Evolutionary conservation across 2,113 vertebrate species (phyloP), one percentile per base, ranked within the genome.

Genomic region (Vulpes vulpes): DNA sequence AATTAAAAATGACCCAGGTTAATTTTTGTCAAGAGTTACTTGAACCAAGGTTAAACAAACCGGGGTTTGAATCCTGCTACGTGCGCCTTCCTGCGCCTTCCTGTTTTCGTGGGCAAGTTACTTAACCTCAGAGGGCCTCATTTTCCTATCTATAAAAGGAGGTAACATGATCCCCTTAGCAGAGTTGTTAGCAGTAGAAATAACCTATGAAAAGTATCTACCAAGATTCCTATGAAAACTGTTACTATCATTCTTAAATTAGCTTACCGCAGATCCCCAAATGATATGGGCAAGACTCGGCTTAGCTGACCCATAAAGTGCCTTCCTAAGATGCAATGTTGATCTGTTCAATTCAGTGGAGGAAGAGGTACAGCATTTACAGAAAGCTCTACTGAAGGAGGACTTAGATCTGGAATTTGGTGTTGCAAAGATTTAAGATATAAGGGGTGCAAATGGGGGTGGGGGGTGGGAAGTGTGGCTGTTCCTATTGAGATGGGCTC

Each of bases 121-220:
- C 35, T 83, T 53, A 87, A 67, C 25, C 67, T 92, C 67, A 80
- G 22, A 80, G 32, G 30, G 15, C 20, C n/a, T 80, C 64, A 23
- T 38, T 79, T 85, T 71, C 38, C 57, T 25, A 83, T 9, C 23
- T 59, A 8, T 51, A 32, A 62, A 74, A 94, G 67, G 76, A 69
- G 17, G 67, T 57, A 82, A 78, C 38, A 84, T 74, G 62, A 90
- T 67, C 32, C 59, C 53, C 69, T 69, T 49, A 62, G 19, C n/a
- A 96, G 30, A 51, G 22, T 57, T 53, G 76, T 51, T 86, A 94
- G 84, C 32, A 59, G 20, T 17, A 92, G 27, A 94, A 95, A 83
- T 71, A 93, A 86, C 11, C 53, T 3, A 38, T 49, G 30, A 69
- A 82, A 94, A 94, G 11, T 2, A 92, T 3, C 89, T 19, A 73